Base-by-base conservation (phyloP, 2,797 vertebrate species). In the Trachops cirrhosus region DNA sequence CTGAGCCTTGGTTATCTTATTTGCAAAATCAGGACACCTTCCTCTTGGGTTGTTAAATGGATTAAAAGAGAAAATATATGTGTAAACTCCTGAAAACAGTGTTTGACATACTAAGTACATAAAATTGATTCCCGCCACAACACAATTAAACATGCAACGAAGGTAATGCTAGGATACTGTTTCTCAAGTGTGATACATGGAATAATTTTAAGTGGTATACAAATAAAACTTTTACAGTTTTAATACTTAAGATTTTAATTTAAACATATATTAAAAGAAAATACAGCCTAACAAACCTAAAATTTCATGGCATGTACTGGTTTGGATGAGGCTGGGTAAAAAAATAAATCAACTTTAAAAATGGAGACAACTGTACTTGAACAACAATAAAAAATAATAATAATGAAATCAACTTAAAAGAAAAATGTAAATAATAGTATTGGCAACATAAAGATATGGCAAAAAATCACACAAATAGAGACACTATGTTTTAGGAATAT, bases 211-310 rank as follows among this genome's bases (percentile, higher is more conserved):
- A 93, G 46, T 48, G 68, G 74, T 73, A 88, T 1, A 83, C 46
- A 75, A 92, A 89, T 82, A 95, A 93, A 95, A 94, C 15, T 18
- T 67, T 77, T 24, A 78, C 79, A 29, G 48, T 88, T 97, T 80
- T 84, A 93, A 59, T 84, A 88, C 78, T 62, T 91, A 54, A 37
- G 6, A 75, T 89, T 96, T 94, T 94, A 91, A 88, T 64, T 79
- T 93, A 82, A 93, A 86, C 71, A 86, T 21, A 50, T 26, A 77
- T 79, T 82, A 68, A 94, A 90, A 91, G 14, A 94, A 92, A 83
- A 91, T 21, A 64, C 14, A 89, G 26, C 32, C 59, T 37, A 80
- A 83, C 44, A 89, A 92, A 73, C 41, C 32, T 68, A 6, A 68
- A 57, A 80, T 80, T 95, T 91, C 70, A 70, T 4, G 12, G 29